Base-by-base conservation (phyloP, 2,888 invertebrate genomes). In the Venustoraphidia nigricollis region DNA sequence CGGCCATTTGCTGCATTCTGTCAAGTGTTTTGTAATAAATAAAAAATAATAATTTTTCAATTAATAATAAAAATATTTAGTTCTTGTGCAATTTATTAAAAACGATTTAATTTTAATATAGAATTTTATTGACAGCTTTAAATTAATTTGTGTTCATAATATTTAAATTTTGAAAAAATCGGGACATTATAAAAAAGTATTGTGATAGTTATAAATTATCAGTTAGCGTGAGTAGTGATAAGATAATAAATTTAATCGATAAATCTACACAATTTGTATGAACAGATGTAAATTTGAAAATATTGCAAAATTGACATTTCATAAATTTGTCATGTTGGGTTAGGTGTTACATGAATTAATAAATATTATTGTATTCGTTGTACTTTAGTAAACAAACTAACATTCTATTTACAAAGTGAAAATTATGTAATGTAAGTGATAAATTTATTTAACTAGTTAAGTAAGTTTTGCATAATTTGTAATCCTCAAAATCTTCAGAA, bases 1-100 rank as follows among this genome's bases (percentile, higher is more conserved):
- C 52, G 50, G 52, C 52, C 52, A 52, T 52, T 52, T 52, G 52
- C 52, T 52, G 48, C 48, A 51, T 52, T 46, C 52, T 52, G 52
- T 52, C 52, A 52, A 44, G 44, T 50, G 49, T 47, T 50, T 52
- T 48, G 50, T 50, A 50, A 49, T 47, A 47, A 43, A 11, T 47
- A 40, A 34, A 37, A 37, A 14, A 43, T 39, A 47, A 40, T 36
- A 36, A 47, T 47, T 43, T 34, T 34, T 10, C 14, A 42, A 27
- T 10, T 27, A 42, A 17, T 42, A 17, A 41, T 46, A 13, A 34
- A 27, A 40, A 41, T 40, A 40, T 34, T 3, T n/a, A 10, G 9
- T 27, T 34, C 10, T 34, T 8, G 17, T 17, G 10, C 11, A 11
- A 46, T 34, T 14, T 40, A 8, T 34, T 8, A 34, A 13, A 34